Percentiles rank a stretch among this genome's conserved stretches.
Conservation (phyloP, 2,797 vertebrate genomes). For the Ficedula albicollis region DNA sequence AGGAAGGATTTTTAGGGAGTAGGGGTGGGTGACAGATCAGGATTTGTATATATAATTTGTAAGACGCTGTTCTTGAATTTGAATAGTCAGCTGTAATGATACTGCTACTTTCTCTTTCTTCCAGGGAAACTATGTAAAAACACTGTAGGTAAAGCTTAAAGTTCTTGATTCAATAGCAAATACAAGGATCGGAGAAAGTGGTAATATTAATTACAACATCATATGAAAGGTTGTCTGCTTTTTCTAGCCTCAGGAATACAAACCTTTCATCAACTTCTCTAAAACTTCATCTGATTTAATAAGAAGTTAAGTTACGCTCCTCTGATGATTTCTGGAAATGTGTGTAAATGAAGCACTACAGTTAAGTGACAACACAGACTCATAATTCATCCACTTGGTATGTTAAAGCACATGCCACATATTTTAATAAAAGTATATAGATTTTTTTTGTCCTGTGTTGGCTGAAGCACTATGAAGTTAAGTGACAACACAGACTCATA, state of each 20-base stretch:
- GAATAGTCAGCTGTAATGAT: conserved; percentile 57
- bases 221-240: conserved; percentile 25
- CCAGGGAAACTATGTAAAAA: conserved; percentile 16
- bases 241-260: not conserved
- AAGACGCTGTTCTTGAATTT: conserved; percentile 6
- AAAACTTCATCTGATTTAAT: conserved; percentile 28
- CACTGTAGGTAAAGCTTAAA: not conserved
- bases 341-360: not conserved
- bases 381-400: not conserved
- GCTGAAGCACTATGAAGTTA: not conserved
- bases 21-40: conserved; percentile 11
- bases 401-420: not conserved
- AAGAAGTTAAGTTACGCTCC: not conserved
- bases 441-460: not conserved
- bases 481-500: not conserved
- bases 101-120: conserved; percentile 4
- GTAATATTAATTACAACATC: conserved; percentile 20
- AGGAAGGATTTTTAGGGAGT: conserved; percentile 6
- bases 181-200: not conserved
- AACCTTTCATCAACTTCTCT: conserved; percentile 12
- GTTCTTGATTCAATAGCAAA: conserved; percentile 2
- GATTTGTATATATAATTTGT: conserved; percentile 62
- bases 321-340: not conserved
- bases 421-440: accelerated
- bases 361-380: not conserved